Conservation (phyloP, 2,888 invertebrate genomes). For the Podabrus alpinus region DNA sequence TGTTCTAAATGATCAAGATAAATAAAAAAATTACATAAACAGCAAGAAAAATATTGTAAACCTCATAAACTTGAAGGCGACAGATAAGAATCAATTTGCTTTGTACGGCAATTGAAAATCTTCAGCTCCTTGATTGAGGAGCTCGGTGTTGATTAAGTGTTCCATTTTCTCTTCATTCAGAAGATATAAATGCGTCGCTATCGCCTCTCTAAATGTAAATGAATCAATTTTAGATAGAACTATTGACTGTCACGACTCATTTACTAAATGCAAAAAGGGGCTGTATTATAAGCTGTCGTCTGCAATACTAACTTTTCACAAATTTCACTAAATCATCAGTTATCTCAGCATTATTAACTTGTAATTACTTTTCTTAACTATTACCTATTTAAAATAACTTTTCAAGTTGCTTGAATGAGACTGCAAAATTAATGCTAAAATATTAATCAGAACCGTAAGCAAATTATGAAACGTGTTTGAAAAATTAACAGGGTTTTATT, state of each 20-base stretch:
- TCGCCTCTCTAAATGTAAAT: conserved; percentile 30
- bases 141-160: conserved; percentile 29
- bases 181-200: conserved; percentile 28
- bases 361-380: conserved; percentile 9
- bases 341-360: conserved; percentile 16
- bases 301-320: conserved; percentile 19
- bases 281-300: conserved; percentile 23
- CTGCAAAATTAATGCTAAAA: neutral
- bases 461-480: neutral
- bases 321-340: conserved; percentile 19
- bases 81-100: conserved; percentile 27
- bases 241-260: conserved; percentile 28
- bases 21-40: neutral
- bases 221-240: conserved; percentile 28
- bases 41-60: neutral
- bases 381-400: conserved; percentile 5
- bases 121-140: conserved; percentile 27
- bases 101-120: conserved; percentile 25
- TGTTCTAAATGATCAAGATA: neutral
- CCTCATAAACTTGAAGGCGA: conserved; percentile 10
- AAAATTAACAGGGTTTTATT: neutral
- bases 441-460: neutral
- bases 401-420: neutral
- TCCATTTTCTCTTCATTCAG: conserved; percentile 28
- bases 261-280: conserved; percentile 23